Base-by-base conservation (phyloP, 1,140 invertebrate genomes). In the Euura lappo region DNA sequence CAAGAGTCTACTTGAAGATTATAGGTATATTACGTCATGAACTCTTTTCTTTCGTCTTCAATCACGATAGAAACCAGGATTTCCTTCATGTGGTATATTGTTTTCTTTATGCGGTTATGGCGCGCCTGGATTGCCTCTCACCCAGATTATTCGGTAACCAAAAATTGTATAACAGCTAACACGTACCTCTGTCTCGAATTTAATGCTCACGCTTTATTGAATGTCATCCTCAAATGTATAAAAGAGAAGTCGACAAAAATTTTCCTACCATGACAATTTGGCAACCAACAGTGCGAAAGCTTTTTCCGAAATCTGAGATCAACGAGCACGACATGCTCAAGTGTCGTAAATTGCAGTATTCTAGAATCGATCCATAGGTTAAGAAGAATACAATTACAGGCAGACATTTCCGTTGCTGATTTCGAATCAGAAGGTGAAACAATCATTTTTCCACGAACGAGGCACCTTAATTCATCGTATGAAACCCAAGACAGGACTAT, bases 211-310 rank as follows among this genome's bases (percentile, higher is more conserved):
- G 47, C 47, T 51, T 69, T 70, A 60, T 7, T 73, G 13, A 72
- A 67, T 72, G 45, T 46, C 6, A 45, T 72, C 11, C 67, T 72
- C 6, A 43, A 46, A 5, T 67, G 64, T 42, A 11, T 45, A 67
- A 10, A 66, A 11, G n/a, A 42, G 45, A 65, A 65, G 44, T 71
- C 47, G 5, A 45, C 13, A 43, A 44, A 65, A 65, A 28, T 65
- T 71, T 71, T 71, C 45, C 13, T 71, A 71, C 70, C 70, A 10
- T 71, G 70, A 60, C 60, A 71, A 43, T 71, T 44, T 42, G 70
- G 70, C 4, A 71, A 44, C 44, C 70, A 71, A 44, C 70, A 71
- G 43, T 71, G 28, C 28, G 28, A 28, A 28, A 28, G 28, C 28
- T 28, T 28, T 28, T 28, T 28, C 28, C 28, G 28, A 51, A 51